Conservation (phyloP, 2,113 vertebrate genomes). For the Oncorhynchus kisutch region DNA sequence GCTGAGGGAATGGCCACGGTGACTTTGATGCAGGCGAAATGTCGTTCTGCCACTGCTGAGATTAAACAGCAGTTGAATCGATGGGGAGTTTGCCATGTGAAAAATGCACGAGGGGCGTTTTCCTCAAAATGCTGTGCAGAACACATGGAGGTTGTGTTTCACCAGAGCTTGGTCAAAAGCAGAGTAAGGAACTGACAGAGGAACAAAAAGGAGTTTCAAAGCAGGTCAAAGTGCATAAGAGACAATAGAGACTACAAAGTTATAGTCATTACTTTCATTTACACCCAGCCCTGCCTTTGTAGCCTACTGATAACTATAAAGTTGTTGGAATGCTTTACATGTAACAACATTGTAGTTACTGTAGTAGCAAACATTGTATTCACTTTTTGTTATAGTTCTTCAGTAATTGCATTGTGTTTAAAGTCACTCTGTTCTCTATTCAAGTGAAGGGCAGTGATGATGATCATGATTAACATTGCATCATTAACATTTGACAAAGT, state of each 20-base stretch:
- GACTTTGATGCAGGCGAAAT: constrained; percentile 57
- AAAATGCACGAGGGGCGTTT: constrained; percentile 54
- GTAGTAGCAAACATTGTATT: no score
- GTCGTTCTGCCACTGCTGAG: constrained; percentile 46
- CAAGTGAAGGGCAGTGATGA: not conserved
- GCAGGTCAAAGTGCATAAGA: not conserved
- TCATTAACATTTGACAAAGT: not conserved
- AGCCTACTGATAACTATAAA: no score
- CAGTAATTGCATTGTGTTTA: no score
- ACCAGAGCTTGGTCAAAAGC: not conserved
- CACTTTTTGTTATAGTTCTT: no score
- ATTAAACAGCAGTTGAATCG: constrained; percentile 63
- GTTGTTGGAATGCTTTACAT: no score
- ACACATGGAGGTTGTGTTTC: not conserved
- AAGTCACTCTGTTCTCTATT: not conserved
- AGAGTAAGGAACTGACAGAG: not conserved
- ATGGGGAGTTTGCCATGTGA: constrained; percentile 53
- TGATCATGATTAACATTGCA: not conserved
- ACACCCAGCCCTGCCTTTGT: no score
- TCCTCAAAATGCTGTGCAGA: constrained; percentile 38
- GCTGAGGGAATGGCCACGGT: constrained; percentile 32
- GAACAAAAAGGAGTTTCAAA: not conserved
- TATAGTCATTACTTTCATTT: not conserved
- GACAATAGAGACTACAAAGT: not conserved
- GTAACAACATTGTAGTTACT: no score